These are phyloP conservation scores for Garrulus glandarius DNA, from an alignment of 2,797 vertebrate genomes.

Conservation along the genomic window DNA sequence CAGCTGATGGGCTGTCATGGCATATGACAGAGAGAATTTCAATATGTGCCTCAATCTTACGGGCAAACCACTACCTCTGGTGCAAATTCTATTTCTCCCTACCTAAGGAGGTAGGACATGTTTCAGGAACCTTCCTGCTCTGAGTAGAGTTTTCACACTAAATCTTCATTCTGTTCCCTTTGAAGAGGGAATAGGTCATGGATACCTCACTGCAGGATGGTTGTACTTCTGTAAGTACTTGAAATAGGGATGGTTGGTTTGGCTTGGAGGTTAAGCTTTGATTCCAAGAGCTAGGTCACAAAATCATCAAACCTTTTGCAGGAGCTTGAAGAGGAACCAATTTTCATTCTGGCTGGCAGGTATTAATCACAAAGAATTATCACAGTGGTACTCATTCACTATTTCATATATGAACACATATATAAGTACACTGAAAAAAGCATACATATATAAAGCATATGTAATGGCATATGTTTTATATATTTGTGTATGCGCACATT, in stretches of 20 bases:
- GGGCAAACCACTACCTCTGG: not conserved
- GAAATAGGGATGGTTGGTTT: not conserved
- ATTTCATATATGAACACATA: not conserved
- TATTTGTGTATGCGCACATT: not conserved
- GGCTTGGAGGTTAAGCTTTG: not conserved
- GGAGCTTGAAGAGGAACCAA: not conserved
- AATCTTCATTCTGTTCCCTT: not conserved
- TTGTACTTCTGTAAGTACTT: not conserved
- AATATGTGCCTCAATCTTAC: not conserved
- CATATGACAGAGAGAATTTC: not conserved
- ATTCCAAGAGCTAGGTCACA: not conserved
- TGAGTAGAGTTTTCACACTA: not conserved
- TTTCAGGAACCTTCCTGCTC: not conserved
- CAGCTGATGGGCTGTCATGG: not conserved
- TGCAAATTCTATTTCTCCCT: not conserved
- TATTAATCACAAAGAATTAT: not conserved
- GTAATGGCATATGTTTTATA: not conserved
- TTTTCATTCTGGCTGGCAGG: not conserved
- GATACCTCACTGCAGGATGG: not conserved
- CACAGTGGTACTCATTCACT: not conserved
- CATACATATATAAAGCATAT: not conserved
- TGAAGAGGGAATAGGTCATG: not conserved
- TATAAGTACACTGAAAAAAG: not conserved
- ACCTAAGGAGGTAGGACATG: not conserved
- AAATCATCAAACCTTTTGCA: not conserved